Evolutionary conservation across 2,797 vertebrate species (phyloP).

Genomic region (Sebastes minor): DNA sequence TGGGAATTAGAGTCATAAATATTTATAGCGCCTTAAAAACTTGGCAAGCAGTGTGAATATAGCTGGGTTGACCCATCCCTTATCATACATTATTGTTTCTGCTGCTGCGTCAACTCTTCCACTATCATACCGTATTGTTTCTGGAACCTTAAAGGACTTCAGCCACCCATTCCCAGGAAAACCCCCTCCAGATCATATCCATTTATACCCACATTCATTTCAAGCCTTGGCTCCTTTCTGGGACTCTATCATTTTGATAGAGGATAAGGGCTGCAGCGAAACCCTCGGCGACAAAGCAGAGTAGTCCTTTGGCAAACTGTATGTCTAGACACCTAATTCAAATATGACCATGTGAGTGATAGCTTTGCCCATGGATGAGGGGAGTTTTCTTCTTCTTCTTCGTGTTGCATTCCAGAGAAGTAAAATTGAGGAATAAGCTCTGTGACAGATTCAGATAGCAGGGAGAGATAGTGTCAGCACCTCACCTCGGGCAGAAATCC

Average conservation of each 20-base stretch:
- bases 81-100: neutral
- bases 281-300: constrained; percentile 56
- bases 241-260: constrained; percentile 63
- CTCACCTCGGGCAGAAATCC: constrained; percentile 40
- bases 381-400: constrained; percentile 9
- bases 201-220: constrained; percentile 48
- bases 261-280: constrained; percentile 57
- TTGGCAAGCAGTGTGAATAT: neutral
- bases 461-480: constrained; percentile 60
- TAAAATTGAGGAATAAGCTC: constrained; percentile 65
- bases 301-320: constrained; percentile 70
- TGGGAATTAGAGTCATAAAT: constrained; percentile 15
- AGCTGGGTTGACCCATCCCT: neutral
- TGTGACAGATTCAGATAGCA: constrained; percentile 67
- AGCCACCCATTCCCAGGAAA: constrained; percentile 37
- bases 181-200: constrained; percentile 44
- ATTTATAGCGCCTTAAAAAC: constrained; percentile 7
- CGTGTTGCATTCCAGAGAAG: constrained; percentile 51
- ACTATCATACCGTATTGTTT: neutral
- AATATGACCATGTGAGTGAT: constrained; percentile 77
- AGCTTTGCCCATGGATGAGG: constrained; percentile 64
- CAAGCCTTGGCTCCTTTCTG: constrained; percentile 32
- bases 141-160: constrained; percentile 1
- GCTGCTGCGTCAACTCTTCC: neutral
- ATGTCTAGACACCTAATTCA: constrained; percentile 78